Evolutionary conservation across 2,888 invertebrate genomes (phyloP).

Genomic region (Eledona agricola): DNA sequence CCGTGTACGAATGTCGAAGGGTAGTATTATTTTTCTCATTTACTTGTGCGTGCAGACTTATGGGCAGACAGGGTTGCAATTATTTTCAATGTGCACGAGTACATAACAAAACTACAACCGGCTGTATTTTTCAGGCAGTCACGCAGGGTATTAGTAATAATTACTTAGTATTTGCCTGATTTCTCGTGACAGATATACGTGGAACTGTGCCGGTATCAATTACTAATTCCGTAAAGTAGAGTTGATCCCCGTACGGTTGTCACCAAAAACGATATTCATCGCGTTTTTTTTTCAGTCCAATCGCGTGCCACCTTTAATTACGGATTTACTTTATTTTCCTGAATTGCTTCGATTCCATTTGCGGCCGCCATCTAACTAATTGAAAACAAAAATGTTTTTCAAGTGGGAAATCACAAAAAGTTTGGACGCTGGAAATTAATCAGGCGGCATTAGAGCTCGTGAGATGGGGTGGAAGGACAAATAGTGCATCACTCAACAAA

Average conservation of each 20-base stretch:
- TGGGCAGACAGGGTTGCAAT: slow-evolving; percentile 59
- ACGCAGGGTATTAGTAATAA: slow-evolving; percentile 59
- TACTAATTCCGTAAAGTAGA: slow-evolving; percentile 30
- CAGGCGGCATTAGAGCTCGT: slow-evolving; percentile 47
- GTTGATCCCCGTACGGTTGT: slow-evolving; percentile 25
- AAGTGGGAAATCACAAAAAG: slow-evolving; percentile 9
- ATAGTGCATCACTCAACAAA: slow-evolving; percentile 57
- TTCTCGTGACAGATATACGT: slow-evolving; percentile 50
- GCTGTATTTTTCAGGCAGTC: slow-evolving; percentile 57
- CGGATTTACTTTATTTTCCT: slow-evolving; percentile 12
- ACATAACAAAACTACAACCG: slow-evolving; percentile 52
- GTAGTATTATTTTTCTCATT: slow-evolving; percentile 48
- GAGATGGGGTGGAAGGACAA: slow-evolving; percentile 55
- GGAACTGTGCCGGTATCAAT: slow-evolving; percentile 25
- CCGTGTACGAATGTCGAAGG: too few species aligned
- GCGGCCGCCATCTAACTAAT: slow-evolving; percentile 19
- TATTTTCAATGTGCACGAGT: slow-evolving; percentile 57
- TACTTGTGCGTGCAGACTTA: slow-evolving; percentile 59
- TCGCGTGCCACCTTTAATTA: slow-evolving; percentile 24
- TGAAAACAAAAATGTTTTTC: slow-evolving; percentile 9
- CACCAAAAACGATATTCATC: slow-evolving; percentile 23
- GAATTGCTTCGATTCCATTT: slow-evolving; percentile 27
- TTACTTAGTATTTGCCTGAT: slow-evolving; percentile 55
- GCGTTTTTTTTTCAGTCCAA: slow-evolving; percentile 3
- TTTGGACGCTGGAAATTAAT: slow-evolving; percentile 44